Evolutionary conservation across 2,113 vertebrate genomes (phyloP), one percentile per base, ranked within the genome.

Genomic region (Lipophrys pholis): DNA sequence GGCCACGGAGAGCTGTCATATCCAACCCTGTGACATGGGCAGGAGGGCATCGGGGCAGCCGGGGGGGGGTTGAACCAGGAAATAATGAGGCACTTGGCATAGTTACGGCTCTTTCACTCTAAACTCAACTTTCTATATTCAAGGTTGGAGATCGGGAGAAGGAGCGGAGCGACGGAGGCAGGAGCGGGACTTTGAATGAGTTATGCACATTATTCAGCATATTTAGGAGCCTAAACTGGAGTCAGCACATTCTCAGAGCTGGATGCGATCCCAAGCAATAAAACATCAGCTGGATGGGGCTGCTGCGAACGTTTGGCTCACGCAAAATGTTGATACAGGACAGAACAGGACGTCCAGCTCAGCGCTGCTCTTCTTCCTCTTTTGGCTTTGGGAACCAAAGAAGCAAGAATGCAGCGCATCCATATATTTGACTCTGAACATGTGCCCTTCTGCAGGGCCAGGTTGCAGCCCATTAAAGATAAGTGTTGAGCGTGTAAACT

Each of bases 241-340:
- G 17, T 90, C 86, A 87, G 87, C 80, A 88, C 78, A 73, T 83
- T 88, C 58, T 65, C 45, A 30, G 55, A 58, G 50, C 53, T 89
- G 88, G 89, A 72, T 57, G 43, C 30, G 12, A 56, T 79, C 79
- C 81, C 45, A 43, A 46, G 61, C 64, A 77, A 61, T 80, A 76
- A 83, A 83, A 60, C 63, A 78, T 70, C 42, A 53, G 64, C 73
- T 66, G 69, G 57, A 72, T 71, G 43, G 49, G 70, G 66, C 84
- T 61, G 59, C 66, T 70, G 73, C 11, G 21, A 69, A 83, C 64
- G 1, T 78, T 80, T 76, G 43, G 69, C 63, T 69, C 15, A 53
- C 12, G 11, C 39, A 11, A 60, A 62, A 82, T 46, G 64, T 36
- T 73, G 68, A 82, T 56, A 36, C 11, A 76, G 67, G n/a, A 42